Base-by-base conservation (phyloP, 2,888 invertebrate genomes). In the Amblyjoppa proteus region DNA sequence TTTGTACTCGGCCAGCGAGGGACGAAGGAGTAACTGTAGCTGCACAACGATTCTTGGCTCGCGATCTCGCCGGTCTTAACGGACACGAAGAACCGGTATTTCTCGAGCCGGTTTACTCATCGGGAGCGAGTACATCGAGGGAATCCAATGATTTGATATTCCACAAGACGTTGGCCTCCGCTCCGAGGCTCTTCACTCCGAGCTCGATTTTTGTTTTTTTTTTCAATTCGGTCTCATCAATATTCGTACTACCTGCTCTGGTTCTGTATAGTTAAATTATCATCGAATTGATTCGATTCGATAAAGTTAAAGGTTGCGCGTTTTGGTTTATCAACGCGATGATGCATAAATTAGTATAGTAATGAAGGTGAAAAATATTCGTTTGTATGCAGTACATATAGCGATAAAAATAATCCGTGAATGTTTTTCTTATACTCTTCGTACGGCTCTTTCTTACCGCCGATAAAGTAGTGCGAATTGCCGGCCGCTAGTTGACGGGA, bases 21-120 rank as follows among this genome's bases (percentile, higher is more conserved):
- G 58, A 28, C 38, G 45, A 56, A 58, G 61, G 80, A 71, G 79
- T 85, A 85, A 85, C 85, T 85, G 85, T 83, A 56, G 73, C 51
- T 20, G 11, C 41, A 41, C 73, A 53, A 66, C 66, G 31, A 28
- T 58, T 28, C 58, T 58, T 28, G 58, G 58, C 58, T 58, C 81
- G 68, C 58, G 53, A 66, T 64, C 61, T 64, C 66, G 51, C 66
- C 20, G 38, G 34, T 31, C 31, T 66, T 11, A 38, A 51, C 49
- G 20, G 49, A 9, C 73, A 71, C 85, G 83, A 75, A 58, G 83
- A 85, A 85, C 85, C 85, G 83, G 85, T 85, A 85, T 85, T 83
- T 73, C 45, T 64, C 28, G 34, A 81, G 76, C 85, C 80, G 83
- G 85, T 85, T 85, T 51, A 13, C 53, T 49, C 61, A 58, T 64